Evolutionary conservation across 2,113 vertebrate genomes (phyloP).

Genomic region (Quiscalus mexicanus): DNA sequence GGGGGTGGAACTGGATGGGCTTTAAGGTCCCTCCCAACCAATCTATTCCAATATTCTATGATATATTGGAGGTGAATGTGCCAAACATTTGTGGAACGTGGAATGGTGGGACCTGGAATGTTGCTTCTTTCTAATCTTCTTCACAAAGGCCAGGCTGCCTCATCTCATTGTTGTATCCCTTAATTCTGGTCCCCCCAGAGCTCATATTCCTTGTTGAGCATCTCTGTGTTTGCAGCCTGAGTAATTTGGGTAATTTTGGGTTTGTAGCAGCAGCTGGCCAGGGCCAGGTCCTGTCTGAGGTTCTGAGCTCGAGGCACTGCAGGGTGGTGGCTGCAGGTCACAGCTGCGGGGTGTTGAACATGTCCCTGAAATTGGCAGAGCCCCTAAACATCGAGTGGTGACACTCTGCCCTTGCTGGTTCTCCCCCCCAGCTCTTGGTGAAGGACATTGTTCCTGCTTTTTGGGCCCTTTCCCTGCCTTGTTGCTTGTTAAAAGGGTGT

Average conservation of each 20-base stretch:
- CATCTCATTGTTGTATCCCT: background rate
- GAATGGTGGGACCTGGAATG: background rate
- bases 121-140: background rate
- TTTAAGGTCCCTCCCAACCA: background rate
- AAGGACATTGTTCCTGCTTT: background rate
- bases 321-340: background rate
- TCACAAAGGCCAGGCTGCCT: background rate
- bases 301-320: background rate
- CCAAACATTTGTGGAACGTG: background rate
- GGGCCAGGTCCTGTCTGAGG: background rate
- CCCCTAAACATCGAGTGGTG: background rate
- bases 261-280: background rate
- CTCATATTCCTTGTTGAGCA: background rate
- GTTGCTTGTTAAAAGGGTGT: background rate
- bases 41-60: background rate
- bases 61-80: background rate
- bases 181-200: background rate
- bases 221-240: background rate
- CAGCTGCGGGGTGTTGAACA: background rate
- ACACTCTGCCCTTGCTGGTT: background rate
- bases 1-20: fast-evolving
- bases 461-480: background rate
- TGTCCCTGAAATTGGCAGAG: background rate
- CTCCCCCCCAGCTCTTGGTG: background rate
- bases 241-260: background rate